Base-by-base conservation (phyloP, 2,797 vertebrate species). In the Coregonus suidteri region DNA sequence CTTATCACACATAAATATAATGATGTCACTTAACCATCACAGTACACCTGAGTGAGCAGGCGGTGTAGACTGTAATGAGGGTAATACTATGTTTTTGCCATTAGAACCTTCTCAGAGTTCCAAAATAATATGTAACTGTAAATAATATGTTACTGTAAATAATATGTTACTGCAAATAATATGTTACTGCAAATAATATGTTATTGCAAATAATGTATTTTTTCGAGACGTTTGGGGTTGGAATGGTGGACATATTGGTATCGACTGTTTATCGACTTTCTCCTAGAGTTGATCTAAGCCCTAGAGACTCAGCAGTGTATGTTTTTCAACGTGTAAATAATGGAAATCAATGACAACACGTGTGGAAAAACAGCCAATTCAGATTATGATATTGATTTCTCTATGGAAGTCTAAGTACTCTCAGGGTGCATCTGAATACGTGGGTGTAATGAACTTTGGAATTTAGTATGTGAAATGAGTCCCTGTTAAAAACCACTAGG, bases 331-430 rank as follows among this genome's bases (percentile, higher is more conserved):
- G 13, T 71, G 25, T 76, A 47, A 51, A 47, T 72, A 72, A 68
- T 66, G 71, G 47, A 77, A 76, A 76, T 79, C 75, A 73, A 74
- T 77, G 72, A 18, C 52, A 77, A 71, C 66, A 75, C 34, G 76
- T 73, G 62, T 75, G 66, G 66, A 47, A 74, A 37, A 51, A 16
- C 31, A 34, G 31, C 31, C 31, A 34, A 34, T 34, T 34, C 52
- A 67, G 74, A 52, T 71, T 35, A 62, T 74, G 25, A 73, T 64
- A 79, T 74, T n/a, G 77, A 83, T 80, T 79, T 77, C 34, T 30
- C 11, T 41, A 65, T 5, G 4, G 51, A 34, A 34, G 30, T 62
- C 9, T 65, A 37, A 35, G 54, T 51, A 20, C 41, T 11, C n/a
- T 16, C 13, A 37, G 47, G n/a, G 76, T 64, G 18, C 1, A 64